Base-by-base conservation (phyloP, 2,113 vertebrate species). In the Plestiodon gilberti region DNA sequence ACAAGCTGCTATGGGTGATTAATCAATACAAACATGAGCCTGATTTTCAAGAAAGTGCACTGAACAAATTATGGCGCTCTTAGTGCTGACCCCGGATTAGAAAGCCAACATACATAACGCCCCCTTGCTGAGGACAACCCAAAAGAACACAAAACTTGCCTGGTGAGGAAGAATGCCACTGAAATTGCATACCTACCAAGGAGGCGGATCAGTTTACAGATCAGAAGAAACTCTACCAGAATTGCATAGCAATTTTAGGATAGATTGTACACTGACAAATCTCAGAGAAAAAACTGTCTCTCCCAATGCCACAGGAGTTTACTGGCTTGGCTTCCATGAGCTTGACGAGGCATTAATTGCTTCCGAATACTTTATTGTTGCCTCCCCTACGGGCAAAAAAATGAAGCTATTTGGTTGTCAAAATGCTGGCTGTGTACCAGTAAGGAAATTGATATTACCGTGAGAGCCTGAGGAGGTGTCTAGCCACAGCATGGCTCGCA, bases 11-110 rank as follows among this genome's bases (percentile, higher is more conserved):
- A 88, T 89, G 61, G 78, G 48, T 73, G 13, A 81, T 89, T 86
- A 93, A 95, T 95, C 96, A 92, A 94, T 94, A 93, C 43, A 90
- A 84, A 91, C 88, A 93, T 91, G 78, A 87, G 90, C 62, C 25
- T 77, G 38, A 83, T 43, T 90, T 48, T 92, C 91, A 91, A 90
- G 88, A 77, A 89, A 84, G 52, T 14, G 64, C 88, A 82, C 82
- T 33, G 14, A 11, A 8, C 87, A 87, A 89, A 87, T 70, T 76
- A 25, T 71, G 83, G 61, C 76, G 57, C 89, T 80, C 82, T 71
- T 77, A 57, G 82, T 89, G 91, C 86, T 55, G 28, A 8, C 23
- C 55, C 22, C 76, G 70, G 87, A 82, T 85, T 88, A 85, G 80
- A 89, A 81, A 76, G 35, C 15, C 62, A 88, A 89, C 86, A 73